Evolutionary conservation across 2,888 invertebrate species (phyloP), one percentile per base, ranked within the genome.

Genomic region (Lithophane leautieri): DNA sequence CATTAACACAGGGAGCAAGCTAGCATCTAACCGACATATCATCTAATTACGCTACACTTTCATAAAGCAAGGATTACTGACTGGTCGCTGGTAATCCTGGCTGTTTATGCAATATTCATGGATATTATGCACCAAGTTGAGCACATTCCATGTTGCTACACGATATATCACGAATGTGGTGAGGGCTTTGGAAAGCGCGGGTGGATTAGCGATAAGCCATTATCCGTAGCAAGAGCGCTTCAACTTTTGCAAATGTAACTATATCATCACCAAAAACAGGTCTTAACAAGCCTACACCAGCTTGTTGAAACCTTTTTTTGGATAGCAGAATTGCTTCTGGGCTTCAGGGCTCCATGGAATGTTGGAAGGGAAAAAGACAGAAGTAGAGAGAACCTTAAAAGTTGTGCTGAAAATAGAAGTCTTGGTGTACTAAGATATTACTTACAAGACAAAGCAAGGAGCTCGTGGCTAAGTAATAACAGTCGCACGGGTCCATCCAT

Each of bases 81-180:
- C 60, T 25, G 28, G 28, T 25, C 52, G 50, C 40, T 40, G 42
- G 16, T 50, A 66, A 69, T 70, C 56, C n/a, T 56, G 12, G 8
- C 40, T 61, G 54, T 58, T 70, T 63, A 67, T 75, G 62, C 54
- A 77, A 73, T 80, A 78, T 78, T 67, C 75, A 77, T 70, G 70
- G 71, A 69, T 66, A 72, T 52, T 63, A 40, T 68, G 50, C 54
- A 66, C 71, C 63, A 47, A 67, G 50, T 66, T 78, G 70, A 77
- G 80, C 71, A 69, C 73, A 85, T 85, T 77, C 66, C 61, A 68
- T 70, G 65, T 67, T 61, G 25, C 76, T 58, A 73, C 56, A 78
- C 82, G 40, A 78, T 87, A 75, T 80, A 81, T 79, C 73, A 80
- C 61, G 34, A 72, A 68, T 76, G 12, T 50, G 47, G 52, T 28